Base-by-base conservation (phyloP, 2,888 invertebrate genomes). In the Deilephila porcellus region DNA sequence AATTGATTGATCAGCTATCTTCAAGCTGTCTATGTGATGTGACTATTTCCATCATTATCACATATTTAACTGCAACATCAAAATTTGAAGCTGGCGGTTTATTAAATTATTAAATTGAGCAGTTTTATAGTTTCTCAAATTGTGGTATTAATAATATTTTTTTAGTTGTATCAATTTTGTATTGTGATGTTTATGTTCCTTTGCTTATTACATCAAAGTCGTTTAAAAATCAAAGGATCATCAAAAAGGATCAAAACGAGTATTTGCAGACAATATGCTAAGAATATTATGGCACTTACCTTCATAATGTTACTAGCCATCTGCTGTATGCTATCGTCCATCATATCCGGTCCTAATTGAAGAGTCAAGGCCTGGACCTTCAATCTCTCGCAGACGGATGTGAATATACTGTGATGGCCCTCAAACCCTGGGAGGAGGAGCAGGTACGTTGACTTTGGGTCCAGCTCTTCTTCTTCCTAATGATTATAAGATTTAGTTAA, bases 351-450 rank as follows among this genome's bases (percentile, higher is more conserved):
- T 0, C 82, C 81, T 0, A 90, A 74, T 73, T 88, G 86, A 4
- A 87, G 78, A 14, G 85, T 81, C 19, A 88, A 76, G 0, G 90
- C 86, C 64, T 81, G 81, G 1, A 87, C 71, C 75, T 90, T 90
- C 0, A 90, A 77, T 53, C 88, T 84, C 71, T 88, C 86, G 25
- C 86, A 80, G 0, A 81, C 74, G 0, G 80, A 53, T 7, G 77
- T 76, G 34, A 90, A 87, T 34, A 87, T 83, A 29, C 83, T 77
- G 70, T 86, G 78, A 11, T 86, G 85, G 3, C 90, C 90, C 79
- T 90, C 90, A 74, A 90, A 91, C 0, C 90, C 90, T 63, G 91
- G 90, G 74, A 90, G 82, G 60, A 91, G 72, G 74, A 88, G 85
- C 25, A 90, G 73, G 71, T 85, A 85, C 0, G 82, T 80, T 2